A percentile compares a stretch with the other conserved stretches of the same genome.
phyloP scores from a whole-genome alignment of 2,888 invertebrate genomes.

The Himalopsyche kuldschensis region DNA sequence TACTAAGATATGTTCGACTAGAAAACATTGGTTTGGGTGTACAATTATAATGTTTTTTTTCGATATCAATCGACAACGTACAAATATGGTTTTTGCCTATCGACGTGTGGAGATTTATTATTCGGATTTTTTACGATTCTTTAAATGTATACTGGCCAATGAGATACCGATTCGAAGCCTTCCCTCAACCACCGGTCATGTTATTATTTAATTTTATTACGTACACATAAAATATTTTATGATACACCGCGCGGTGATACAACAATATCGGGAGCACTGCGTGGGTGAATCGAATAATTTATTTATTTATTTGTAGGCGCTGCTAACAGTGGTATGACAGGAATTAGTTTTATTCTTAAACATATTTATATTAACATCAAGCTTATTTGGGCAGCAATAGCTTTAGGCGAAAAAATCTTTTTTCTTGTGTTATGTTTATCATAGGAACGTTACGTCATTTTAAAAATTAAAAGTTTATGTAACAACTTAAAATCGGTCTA shows the following conservation, averaged over 20 bases:
- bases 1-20: not conserved
- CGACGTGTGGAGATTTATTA: not conserved
- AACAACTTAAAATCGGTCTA: no score
- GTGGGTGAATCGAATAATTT: not conserved
- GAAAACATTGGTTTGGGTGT: not conserved
- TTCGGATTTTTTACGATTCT: not conserved
- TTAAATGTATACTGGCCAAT: not conserved
- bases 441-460: no score
- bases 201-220: not conserved
- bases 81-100: not conserved
- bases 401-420: no score
- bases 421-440: no score
- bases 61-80: not conserved
- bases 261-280: not conserved
- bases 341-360: no score
- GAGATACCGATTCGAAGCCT: not conserved
- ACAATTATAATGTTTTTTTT: not conserved
- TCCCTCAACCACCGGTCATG: not conserved
- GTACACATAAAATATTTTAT: not conserved
- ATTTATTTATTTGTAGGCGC: not conserved
- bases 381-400: no score
- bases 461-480: no score
- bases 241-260: not conserved
- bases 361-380: no score
- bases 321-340: not conserved